Conservation (phyloP, 2,113 vertebrate genomes). For the Chlamydotis undulata region DNA sequence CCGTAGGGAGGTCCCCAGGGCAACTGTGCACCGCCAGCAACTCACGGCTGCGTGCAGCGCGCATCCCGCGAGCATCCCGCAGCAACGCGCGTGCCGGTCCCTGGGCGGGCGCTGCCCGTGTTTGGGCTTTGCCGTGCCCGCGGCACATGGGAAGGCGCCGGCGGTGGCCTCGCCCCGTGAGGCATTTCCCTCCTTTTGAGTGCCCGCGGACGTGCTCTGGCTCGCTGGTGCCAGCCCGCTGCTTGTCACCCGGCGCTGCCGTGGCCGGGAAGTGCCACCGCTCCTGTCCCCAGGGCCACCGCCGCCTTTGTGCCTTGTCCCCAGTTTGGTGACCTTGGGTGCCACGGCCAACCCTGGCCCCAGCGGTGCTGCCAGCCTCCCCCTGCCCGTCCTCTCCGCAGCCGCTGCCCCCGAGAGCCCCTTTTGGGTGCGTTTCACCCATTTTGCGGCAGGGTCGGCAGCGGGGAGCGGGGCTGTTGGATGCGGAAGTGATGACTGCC, state of each 20-base stretch:
- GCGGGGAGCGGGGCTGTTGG: not conserved
- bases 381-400: not conserved
- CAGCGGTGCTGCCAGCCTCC: not conserved
- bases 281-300: not conserved
- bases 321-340: rapidly evolving
- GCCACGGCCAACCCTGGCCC: too few species aligned
- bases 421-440: not conserved
- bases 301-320: rapidly evolving
- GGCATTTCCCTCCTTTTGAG: conserved; percentile 10
- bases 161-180: not conserved
- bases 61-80: not conserved
- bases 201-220: not conserved
- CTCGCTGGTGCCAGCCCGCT: not conserved
- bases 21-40: not conserved
- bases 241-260: not conserved
- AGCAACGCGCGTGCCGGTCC: rapidly evolving
- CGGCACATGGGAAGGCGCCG: rapidly evolving
- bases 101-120: not conserved
- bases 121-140: not conserved
- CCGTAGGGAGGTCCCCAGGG: rapidly evolving
- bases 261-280: rapidly evolving
- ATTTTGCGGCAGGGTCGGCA: not conserved
- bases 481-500: not conserved
- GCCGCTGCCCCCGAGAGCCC: not conserved
- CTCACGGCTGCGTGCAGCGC: not conserved